These are phyloP conservation scores for Goniozus legneri DNA, from an alignment of 1,140 invertebrate species.

Conservation along the genomic window DNA sequence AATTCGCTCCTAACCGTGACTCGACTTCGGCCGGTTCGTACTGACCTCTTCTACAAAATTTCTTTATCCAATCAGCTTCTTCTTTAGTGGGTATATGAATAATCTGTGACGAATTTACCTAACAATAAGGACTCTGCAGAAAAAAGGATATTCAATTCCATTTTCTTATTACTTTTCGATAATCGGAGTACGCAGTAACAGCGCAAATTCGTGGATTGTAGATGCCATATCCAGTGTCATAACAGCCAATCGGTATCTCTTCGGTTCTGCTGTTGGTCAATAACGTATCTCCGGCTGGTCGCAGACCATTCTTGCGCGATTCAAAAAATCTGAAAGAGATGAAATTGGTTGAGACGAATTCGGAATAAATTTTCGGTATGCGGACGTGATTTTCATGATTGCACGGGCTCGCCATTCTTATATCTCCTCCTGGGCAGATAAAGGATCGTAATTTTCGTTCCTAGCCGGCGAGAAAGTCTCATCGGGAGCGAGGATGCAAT, in stretches of 20 bases:
- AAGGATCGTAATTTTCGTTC: too few relatives aligned
- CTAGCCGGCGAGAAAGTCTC: too few relatives aligned
- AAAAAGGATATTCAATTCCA: too few relatives aligned
- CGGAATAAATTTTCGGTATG: too few relatives aligned
- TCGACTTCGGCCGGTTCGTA: conserved; percentile 47
- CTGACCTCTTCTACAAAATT: conserved; percentile 54
- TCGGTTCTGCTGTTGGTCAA: conserved; percentile 41
- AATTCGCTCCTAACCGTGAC: conserved; percentile 54
- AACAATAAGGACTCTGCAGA: too few relatives aligned
- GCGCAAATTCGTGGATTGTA: conserved; percentile 52
- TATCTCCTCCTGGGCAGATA: too few relatives aligned
- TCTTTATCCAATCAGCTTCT: conserved; percentile 55
- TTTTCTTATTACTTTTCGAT: too few relatives aligned
- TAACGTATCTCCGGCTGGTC: conserved; percentile 45
- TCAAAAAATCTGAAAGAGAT: conserved; percentile 16
- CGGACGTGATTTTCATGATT: too few relatives aligned
- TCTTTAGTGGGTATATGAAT: conserved; percentile 33
- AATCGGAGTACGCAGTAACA: too few relatives aligned
- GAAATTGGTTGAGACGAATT: not conserved
- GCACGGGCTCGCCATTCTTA: too few relatives aligned
- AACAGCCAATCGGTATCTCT: conserved; percentile 45
- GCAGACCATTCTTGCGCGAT: conserved; percentile 34
- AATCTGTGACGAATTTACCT: too few relatives aligned
- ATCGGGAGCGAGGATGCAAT: too few relatives aligned
- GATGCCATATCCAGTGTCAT: conserved; percentile 54